phyloP scores from a whole-genome alignment of 2,888 invertebrate genomes.

The Clunio marinus region DNA sequence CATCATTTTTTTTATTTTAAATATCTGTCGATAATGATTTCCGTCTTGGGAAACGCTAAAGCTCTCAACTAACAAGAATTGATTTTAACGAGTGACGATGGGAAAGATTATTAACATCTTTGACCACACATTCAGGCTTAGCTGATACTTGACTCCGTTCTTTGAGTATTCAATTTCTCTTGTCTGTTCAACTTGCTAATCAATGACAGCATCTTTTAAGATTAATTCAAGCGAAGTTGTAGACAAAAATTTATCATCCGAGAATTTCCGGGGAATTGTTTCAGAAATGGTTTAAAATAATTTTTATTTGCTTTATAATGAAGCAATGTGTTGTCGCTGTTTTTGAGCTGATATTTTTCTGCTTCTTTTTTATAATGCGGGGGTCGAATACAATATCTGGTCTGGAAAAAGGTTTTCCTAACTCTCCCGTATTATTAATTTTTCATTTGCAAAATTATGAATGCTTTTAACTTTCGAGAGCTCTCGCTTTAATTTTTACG shows the following conservation, averaged over 20 bases:
- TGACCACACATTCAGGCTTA: background rate
- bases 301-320: background rate
- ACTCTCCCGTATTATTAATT: background rate
- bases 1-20: no score
- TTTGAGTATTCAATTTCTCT: conserved; percentile 12
- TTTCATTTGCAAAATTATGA: conserved; percentile 17
- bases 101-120: background rate
- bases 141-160: conserved; percentile 3
- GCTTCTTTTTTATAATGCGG: no score
- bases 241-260: background rate
- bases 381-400: no score
- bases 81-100: no score
- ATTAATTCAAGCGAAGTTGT: background rate
- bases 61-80: background rate
- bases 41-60: background rate
- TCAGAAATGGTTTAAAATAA: background rate
- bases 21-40: conserved; percentile 4
- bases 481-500: background rate
- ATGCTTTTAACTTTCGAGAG: background rate
- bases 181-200: background rate
- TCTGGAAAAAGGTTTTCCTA: background rate
- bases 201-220: background rate
- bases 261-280: background rate
- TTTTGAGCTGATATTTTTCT: no score
- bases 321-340: no score